Evolutionary conservation across 37 sponge, comb jelly and placozoan species (phyloP), one percentile per base, ranked within the genome.

Genomic region (Chondrilla cf. caribensis): DNA sequence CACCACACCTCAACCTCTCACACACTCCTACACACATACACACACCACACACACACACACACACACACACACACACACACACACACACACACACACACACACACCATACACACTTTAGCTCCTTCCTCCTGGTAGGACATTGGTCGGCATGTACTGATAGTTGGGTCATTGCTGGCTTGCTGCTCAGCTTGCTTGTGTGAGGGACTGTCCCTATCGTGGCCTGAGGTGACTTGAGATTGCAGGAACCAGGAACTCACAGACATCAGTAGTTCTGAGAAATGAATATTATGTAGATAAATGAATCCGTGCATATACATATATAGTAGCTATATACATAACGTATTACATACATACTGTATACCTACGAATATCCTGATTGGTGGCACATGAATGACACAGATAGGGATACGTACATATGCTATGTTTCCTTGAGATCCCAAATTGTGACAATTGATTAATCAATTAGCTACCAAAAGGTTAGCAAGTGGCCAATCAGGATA

Each of bases 51-150:
- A n/a, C n/a, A n/a, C n/a, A n/a, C 22, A 15, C 64, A 28, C 15
- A 15, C 29, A 15, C 15, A 15, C 15, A 15, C 25, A 33, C 38
- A 3, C 31, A 8, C 31, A 31, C 21, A 38, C 72, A 70, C 8
- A 7, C 8, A 31, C 19, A 38, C 31, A 70, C 38, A 38, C 31
- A 31, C 29, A 38, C 29, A 31, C 21, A 70, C 40, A 31, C 72
- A 70, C 31, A 47, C 6, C 51, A 7, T 18, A 60, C 81, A 40
- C 32, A 93, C 93, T 79, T 89, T 86, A 15, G 90, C 90, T 44
- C 93, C 93, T 39, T 93, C 93, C 54, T 93, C 93, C 58, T 89
- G 93, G 47, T 80, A 87, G 81, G 87, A 86, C 89, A 93, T 84
- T 5, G 93, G 93, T 60, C 93, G 60, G 54, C 89, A 89, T 5